phyloP scores from a whole-genome alignment of 2,888 invertebrate genomes.

The Drosophila antonietae region DNA sequence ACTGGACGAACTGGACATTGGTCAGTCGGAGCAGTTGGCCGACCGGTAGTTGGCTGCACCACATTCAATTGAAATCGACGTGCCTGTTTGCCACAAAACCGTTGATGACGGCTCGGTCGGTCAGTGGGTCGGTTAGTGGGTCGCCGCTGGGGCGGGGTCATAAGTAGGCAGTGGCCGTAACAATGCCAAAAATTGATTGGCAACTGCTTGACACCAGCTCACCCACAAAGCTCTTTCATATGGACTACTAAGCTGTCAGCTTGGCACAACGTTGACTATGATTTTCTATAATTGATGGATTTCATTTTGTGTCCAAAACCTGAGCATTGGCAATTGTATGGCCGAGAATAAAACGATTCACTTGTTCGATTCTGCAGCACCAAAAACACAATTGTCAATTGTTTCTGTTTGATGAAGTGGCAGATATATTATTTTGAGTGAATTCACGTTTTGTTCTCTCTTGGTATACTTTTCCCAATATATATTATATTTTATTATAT shows the following conservation, averaged over 20 bases:
- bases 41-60: slow-evolving; percentile 66
- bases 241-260: slow-evolving; percentile 27
- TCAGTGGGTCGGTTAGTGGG: not conserved
- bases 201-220: slow-evolving; percentile 63
- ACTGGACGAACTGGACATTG: slow-evolving; percentile 19
- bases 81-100: slow-evolving; percentile 75
- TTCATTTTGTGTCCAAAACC: slow-evolving; percentile 31
- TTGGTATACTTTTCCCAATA: not conserved
- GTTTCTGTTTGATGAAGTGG: not conserved
- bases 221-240: slow-evolving; percentile 37
- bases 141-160: not conserved
- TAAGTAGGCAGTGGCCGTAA: slow-evolving; percentile 38
- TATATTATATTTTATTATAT: not conserved
- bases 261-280: slow-evolving; percentile 44
- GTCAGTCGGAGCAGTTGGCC: slow-evolving; percentile 14
- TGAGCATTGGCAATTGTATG: slow-evolving; percentile 24
- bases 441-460: not conserved
- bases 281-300: slow-evolving; percentile 69
- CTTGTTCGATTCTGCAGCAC: slow-evolving; percentile 5
- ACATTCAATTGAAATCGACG: slow-evolving; percentile 78
- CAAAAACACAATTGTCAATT: not conserved
- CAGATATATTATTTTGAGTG: not conserved
- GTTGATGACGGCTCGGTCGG: slow-evolving; percentile 52
- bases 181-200: slow-evolving; percentile 77
- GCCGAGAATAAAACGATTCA: slow-evolving; percentile 21